Percentiles rank a stretch among this genome's conserved stretches.
Conservation (phyloP, 2,888 invertebrate species). For the Cosmopolites sordidus region DNA sequence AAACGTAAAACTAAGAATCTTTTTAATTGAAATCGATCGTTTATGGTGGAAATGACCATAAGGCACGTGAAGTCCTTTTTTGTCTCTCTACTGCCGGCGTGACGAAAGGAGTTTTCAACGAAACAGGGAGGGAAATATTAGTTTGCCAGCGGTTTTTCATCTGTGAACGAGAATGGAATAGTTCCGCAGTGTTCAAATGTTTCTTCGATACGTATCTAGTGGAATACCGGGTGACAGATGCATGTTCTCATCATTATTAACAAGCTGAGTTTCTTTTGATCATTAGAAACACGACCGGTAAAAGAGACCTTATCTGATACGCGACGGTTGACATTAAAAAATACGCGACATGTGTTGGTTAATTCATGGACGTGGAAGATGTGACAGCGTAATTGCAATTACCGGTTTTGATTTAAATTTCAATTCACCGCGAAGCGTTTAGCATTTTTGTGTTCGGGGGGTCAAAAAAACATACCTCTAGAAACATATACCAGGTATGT, state of each 20-base stretch:
- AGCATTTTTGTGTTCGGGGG: too few species aligned
- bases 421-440: too few species aligned
- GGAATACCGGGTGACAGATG: not conserved
- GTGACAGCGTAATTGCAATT: too few species aligned
- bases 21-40: conserved; percentile 17
- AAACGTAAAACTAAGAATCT: conserved; percentile 7
- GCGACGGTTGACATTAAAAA: not conserved
- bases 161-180: too few species aligned
- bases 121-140: too few species aligned
- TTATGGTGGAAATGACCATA: conserved; percentile 3
- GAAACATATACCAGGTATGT: too few species aligned
- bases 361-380: too few species aligned
- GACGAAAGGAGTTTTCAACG: too few species aligned
- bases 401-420: too few species aligned
- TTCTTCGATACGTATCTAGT: not conserved
- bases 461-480: too few species aligned
- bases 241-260: not conserved
- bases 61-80: not conserved
- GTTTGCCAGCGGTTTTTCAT: too few species aligned
- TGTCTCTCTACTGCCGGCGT: not conserved
- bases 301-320: not conserved
- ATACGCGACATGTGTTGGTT: too few species aligned
- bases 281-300: not conserved
- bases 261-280: not conserved
- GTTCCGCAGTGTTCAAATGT: not conserved